Base-by-base conservation (phyloP, 2,113 vertebrate species). In the Callipepla californica region DNA sequence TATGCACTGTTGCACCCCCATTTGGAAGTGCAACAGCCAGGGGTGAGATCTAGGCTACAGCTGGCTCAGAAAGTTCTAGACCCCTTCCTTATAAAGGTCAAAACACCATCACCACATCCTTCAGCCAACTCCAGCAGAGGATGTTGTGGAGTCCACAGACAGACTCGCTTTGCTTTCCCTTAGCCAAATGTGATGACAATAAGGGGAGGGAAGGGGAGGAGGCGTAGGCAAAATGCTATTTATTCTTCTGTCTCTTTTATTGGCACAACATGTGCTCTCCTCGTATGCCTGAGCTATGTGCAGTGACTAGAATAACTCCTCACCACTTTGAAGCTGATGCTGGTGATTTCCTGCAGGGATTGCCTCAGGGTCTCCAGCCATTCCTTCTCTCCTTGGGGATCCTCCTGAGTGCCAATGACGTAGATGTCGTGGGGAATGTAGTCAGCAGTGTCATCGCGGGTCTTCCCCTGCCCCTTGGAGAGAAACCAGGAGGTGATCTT, bases 371-470 rank as follows among this genome's bases (percentile, higher is more conserved):
- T 98, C 59, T 99, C 99, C 36, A 98, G 97, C 99, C 99, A 99
- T 32, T 99, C 99, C 89, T 98, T 98, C 90, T 99, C 99, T 4
- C 98, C 98, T 89, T 98, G 94, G 19, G 98, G 98, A 89, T 99
- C 99, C 95, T 99, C 99, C 95, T 99, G 99, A 19, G 99, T 99
- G 80, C 99, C 99, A 36, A 99, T 99, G 50, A 99, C 98, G 3
- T 99, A 99, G 89, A 99, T 98, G 92, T 99, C 99, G 45, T 99
- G 98, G n/a, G 99, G 99, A 92, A 99, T 99, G 79, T 99, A 98
- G 91, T 98, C 98, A 1, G 99, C 98, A 1, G 98, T 99, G 96
- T 99, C 99, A 15, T 99, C 99, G 18, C 97, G 97, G 0, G 99
- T 99, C 97, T 98, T 99, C 44, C 99, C 99, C 94, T 99, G 99